Percentiles rank a stretch among this genome's conserved stretches.
Evolutionary conservation across 2,888 invertebrate species (phyloP).

Genomic region (Amorpha juglandis): DNA sequence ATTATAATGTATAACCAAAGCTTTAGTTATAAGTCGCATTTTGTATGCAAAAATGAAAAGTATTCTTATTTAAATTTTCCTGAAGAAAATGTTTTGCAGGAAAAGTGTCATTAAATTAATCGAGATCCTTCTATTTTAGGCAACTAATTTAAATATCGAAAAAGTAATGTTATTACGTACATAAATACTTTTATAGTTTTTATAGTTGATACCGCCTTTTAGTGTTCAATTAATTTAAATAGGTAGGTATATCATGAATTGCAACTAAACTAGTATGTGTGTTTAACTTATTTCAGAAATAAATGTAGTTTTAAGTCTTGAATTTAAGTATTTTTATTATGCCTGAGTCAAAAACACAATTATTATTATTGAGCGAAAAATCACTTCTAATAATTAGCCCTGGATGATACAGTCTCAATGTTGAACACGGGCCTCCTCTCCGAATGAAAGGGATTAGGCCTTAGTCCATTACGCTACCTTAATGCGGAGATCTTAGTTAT

Average conservation of each 20-base stretch:
- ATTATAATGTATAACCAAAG: not conserved
- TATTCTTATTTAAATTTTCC: not conserved
- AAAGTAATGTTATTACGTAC: no score
- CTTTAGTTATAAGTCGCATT: constrained; percentile 5
- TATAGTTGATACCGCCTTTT: not conserved
- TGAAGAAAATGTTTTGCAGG: not conserved
- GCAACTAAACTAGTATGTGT: not conserved
- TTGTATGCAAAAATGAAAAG: not conserved
- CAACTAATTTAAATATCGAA: no score
- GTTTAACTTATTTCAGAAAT: constrained; percentile 6
- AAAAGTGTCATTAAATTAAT: not conserved
- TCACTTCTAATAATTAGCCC: no score
- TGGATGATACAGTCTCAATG: no score
- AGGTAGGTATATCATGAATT: not conserved
- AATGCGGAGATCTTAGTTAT: no score
- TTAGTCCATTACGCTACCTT: no score
- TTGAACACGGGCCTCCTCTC: no score
- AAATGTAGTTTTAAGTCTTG: constrained; percentile 9
- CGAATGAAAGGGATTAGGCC: no score
- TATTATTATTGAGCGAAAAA: no score
- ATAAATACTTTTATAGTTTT: no score
- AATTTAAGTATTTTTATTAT: not conserved
- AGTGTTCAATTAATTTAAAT: not conserved
- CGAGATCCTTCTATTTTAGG: not conserved
- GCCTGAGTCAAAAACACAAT: no score